Evolutionary conservation across 2,888 invertebrate species (phyloP).

Genomic region (Drosophila sordidula): DNA sequence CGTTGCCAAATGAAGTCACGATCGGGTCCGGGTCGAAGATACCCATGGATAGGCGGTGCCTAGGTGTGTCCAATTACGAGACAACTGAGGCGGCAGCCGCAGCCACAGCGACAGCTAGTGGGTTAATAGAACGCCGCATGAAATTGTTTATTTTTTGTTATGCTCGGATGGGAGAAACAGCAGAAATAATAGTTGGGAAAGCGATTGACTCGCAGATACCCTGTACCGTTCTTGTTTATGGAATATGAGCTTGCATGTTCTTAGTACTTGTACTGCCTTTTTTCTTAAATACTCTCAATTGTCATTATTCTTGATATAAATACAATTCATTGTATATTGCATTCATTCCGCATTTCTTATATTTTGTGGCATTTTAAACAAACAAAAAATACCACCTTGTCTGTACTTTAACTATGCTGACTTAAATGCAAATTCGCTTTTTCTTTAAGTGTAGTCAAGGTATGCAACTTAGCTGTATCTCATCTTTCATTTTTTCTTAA

Average conservation of each 20-base stretch:
- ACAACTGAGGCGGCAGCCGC: constrained; percentile 25
- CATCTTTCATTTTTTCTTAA: constrained; percentile 15
- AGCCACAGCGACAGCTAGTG: constrained; percentile 45
- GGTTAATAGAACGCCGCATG: constrained; percentile 70
- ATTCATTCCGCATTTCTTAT: no score
- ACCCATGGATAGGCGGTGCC: constrained; percentile 46
- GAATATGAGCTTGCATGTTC: no score
- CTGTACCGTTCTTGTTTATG: constrained; percentile 9
- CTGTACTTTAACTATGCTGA: no score
- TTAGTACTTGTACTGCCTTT: no score
- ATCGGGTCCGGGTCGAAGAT: constrained; percentile 46
- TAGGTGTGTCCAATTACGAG: constrained; percentile 57
- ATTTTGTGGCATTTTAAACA: no score
- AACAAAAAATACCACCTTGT: no score
- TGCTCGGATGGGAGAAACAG: constrained; percentile 10
- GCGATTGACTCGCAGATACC: constrained; percentile 13
- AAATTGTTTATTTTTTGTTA: constrained; percentile 17
- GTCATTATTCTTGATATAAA: no score
- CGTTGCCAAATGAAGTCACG: constrained; percentile 71
- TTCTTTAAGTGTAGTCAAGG: no score
- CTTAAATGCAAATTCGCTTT: no score
- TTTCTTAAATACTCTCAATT: no score
- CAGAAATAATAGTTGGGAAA: background rate
- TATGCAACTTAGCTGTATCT: background rate
- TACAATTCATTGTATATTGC: no score